Base-by-base conservation (phyloP, 2,113 vertebrate species). In the Tamias sibiricus region DNA sequence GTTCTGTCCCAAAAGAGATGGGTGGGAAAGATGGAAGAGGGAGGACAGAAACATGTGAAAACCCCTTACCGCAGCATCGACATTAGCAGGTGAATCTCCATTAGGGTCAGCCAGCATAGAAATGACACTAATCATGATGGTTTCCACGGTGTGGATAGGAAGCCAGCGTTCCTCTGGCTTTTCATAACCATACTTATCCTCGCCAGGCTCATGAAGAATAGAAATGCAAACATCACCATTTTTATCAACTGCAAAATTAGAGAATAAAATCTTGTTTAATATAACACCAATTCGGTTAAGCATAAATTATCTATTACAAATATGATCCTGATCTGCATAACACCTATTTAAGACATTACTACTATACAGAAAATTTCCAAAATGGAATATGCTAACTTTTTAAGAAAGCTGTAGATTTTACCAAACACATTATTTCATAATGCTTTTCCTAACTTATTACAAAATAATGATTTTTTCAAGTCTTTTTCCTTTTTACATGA, bases 111-210 rank as follows among this genome's bases (percentile, higher is more conserved):
- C 99, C 98, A 99, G 98, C 99, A 99, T 99, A 97, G 99, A 99
- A 98, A 99, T 99, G 98, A 99, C 99, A 97, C 99, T 99, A 98
- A 99, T 99, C 99, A 99, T 99, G 80, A 99, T 99, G 81, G 99
- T 99, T 98, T 99, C 99, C 98, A 99, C 99, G 12, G 99, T 99
- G 98, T 99, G 99, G 97, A 99, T 99, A 59, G 99, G 99, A 74
- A 99, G 99, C 99, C 99, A 99, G 91, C 99, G 99, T 96, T 99
- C 99, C 97, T 99, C 99, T 81, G 99, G 99, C 97, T 99, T 99
- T 97, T 99, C 99, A 97, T 99, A 99, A 97, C 99, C 99, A 22
- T 99, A 99, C 98, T 99, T 99, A 98, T 99, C 99, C 98, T 99
- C 99, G 19, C 99, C 99, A 64, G 99, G 99, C 97, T 99, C 99